Conservation (phyloP, 2,113 vertebrate genomes). For the Jaculus jaculus region DNA sequence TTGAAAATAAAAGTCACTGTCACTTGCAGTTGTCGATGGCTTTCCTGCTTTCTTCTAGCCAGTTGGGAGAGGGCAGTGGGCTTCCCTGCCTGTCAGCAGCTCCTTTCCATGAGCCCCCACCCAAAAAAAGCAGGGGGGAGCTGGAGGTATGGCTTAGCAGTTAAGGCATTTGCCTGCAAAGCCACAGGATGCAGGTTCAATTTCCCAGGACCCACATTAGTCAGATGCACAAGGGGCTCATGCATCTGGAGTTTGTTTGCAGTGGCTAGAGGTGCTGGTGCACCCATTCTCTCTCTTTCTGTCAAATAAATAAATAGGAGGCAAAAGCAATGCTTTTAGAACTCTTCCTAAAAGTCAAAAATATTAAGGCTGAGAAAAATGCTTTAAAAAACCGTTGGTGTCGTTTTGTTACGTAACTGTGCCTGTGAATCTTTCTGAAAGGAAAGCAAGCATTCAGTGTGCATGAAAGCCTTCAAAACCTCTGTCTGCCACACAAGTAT, state of each 20-base stretch:
- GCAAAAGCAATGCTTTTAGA: background rate
- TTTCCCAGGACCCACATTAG: no score
- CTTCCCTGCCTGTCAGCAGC: background rate
- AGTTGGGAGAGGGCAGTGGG: no score
- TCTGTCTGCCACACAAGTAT: background rate
- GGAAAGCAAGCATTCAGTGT: background rate
- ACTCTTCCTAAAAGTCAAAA: background rate
- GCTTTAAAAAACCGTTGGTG: background rate
- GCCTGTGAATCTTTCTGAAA: background rate
- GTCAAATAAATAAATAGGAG: no score
- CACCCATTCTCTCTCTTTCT: no score
- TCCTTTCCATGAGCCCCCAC: background rate
- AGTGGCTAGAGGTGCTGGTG: no score
- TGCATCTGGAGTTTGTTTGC: no score
- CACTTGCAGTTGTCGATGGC: background rate
- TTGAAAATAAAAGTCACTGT: background rate
- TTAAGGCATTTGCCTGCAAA: no score
- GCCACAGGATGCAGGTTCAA: no score
- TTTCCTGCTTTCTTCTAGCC: background rate
- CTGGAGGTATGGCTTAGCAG: no score
- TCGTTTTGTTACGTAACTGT: background rate
- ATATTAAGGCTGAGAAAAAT: background rate
- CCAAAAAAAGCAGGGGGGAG: background rate
- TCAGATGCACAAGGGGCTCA: no score
- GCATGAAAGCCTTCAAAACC: background rate